phyloP scores from a whole-genome alignment of 2,797 vertebrate genomes.

The Anabas testudineus region DNA sequence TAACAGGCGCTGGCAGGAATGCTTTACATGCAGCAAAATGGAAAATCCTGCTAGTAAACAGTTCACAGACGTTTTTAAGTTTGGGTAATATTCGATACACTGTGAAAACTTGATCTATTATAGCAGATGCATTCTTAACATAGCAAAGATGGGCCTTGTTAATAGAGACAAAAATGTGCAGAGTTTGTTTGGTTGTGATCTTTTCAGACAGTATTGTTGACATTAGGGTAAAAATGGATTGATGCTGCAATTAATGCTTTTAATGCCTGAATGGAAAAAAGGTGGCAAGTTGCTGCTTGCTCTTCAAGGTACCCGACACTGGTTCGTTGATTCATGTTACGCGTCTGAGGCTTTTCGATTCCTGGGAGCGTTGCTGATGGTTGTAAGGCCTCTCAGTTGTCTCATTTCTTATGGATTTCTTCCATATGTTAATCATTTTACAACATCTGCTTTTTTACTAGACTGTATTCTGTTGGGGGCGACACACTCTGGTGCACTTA shows the following conservation, averaged over 20 bases:
- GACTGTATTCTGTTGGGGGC: background rate
- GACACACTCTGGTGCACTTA: background rate
- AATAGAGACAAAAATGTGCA: background rate
- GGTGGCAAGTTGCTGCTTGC: background rate
- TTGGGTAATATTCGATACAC: background rate
- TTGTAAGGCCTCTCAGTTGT: slow-evolving; percentile 14
- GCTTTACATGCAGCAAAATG: background rate
- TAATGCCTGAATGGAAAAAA: no score
- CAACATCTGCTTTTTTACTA: slow-evolving; percentile 15
- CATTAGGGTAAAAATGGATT: background rate
- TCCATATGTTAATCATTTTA: slow-evolving; percentile 17
- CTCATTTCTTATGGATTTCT: slow-evolving; percentile 22
- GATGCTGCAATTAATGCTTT: no score
- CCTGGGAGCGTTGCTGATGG: slow-evolving; percentile 24
- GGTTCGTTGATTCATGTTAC: background rate
- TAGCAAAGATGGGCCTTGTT: background rate
- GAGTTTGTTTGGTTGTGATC: background rate
- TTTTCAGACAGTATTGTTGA: slow-evolving; percentile 7
- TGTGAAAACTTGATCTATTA: background rate
- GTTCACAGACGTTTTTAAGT: background rate
- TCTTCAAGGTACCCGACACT: no score
- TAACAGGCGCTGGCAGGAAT: background rate
- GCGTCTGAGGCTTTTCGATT: slow-evolving; percentile 1
- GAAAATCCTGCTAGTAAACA: background rate
- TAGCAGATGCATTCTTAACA: background rate